These are phyloP conservation scores for Heliocidaris erythrogramma DNA, from an alignment of 35 echinoderm and acorn worm genomes.

Conservation along the genomic window DNA sequence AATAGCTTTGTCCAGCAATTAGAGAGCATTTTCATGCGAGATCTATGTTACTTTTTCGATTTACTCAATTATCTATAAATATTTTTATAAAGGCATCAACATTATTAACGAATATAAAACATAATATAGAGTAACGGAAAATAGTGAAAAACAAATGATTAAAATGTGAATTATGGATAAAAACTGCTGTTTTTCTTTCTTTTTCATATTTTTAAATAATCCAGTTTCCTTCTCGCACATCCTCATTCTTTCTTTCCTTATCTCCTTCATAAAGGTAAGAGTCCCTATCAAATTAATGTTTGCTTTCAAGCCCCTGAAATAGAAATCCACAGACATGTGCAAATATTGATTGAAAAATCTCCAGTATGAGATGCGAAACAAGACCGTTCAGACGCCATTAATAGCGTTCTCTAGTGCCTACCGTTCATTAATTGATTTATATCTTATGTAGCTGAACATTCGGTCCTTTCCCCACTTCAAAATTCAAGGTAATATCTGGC, in stretches of 20 bases:
- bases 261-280: background rate
- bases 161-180: no score
- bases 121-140: no score
- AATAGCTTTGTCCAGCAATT: no score
- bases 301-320: background rate
- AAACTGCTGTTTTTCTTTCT: no score
- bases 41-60: no score
- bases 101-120: no score
- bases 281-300: conserved; percentile 3
- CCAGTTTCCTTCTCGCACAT: background rate
- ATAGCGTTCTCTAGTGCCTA: background rate
- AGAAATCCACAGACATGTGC: background rate
- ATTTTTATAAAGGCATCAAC: no score
- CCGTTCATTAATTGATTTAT: background rate
- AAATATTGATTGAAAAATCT: conserved; percentile 8
- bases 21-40: no score
- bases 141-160: no score
- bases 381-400: conserved; percentile 1
- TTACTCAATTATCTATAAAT: no score
- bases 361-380: background rate
- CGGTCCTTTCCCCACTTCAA: background rate
- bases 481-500: background rate
- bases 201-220: background rate
- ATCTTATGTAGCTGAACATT: background rate
- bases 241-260: background rate